These are phyloP conservation scores for Hydrotaea diabolus DNA, from an alignment of 2,888 invertebrate genomes.

Conservation along the genomic window DNA sequence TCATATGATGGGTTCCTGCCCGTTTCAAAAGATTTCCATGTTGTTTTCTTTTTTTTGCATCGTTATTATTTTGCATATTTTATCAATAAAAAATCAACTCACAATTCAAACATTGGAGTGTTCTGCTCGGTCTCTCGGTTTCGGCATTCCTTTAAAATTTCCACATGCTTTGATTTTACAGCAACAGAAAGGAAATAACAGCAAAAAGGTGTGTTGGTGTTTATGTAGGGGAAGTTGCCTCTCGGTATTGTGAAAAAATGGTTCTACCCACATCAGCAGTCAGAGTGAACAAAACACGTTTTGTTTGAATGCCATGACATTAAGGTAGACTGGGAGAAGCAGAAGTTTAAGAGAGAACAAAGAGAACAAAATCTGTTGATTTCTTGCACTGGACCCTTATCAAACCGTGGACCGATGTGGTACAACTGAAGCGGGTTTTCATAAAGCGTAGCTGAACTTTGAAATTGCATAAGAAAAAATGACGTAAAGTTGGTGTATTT, in stretches of 20 bases:
- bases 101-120: neutral
- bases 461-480: too few species aligned
- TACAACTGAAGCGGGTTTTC: too few species aligned
- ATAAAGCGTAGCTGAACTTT: too few species aligned
- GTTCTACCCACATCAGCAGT: conserved; percentile 2
- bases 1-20: neutral
- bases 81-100: conserved; percentile 45
- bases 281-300: neutral
- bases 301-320: neutral
- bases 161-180: conserved; percentile 10
- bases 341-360: neutral
- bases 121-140: neutral
- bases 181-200: conserved; percentile 19
- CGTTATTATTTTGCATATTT: conserved; percentile 51
- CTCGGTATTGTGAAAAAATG: neutral
- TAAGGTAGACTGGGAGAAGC: neutral
- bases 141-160: neutral
- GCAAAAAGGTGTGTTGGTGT: conserved; percentile 30
- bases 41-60: conserved; percentile 4
- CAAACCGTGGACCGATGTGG: too few species aligned
- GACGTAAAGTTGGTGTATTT: too few species aligned
- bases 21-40: neutral
- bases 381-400: too few species aligned
- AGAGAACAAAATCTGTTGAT: too few species aligned
- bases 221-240: neutral